A percentile compares a stretch with the other conserved stretches of the same genome.
Evolutionary conservation across 2,113 vertebrate genomes (phyloP).

Genomic region (Eurypyga helias): DNA sequence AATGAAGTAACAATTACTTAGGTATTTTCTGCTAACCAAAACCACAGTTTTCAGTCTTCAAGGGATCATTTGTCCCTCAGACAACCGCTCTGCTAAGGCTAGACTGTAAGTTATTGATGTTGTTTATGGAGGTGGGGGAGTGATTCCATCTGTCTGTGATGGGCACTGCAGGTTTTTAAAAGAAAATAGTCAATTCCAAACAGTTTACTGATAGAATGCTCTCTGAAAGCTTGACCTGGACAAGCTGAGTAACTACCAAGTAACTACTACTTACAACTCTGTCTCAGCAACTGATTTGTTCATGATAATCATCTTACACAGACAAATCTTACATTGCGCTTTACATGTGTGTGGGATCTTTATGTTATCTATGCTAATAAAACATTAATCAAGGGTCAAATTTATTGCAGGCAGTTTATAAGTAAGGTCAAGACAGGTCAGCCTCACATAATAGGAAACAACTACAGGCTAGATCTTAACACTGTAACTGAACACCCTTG

Average conservation of each 20-base stretch:
- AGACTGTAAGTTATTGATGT: constrained; percentile 9
- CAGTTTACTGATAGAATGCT: not conserved
- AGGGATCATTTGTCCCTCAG: constrained; percentile 40
- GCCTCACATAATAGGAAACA: constrained; percentile 88
- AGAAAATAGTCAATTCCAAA: not conserved
- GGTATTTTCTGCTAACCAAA: constrained; percentile 53
- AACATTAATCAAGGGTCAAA: constrained; percentile 81
- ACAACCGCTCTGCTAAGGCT: not conserved
- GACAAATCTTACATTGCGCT: constrained; percentile 64
- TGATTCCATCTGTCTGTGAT: constrained; percentile 37
- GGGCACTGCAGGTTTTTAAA: not conserved
- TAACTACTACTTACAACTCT: constrained; percentile 26
- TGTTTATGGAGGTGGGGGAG: constrained; percentile 49
- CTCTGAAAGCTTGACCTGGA: constrained; percentile 31
- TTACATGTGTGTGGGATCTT: constrained; percentile 75
- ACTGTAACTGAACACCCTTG: constrained; percentile 87
- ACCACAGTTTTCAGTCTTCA: constrained; percentile 40
- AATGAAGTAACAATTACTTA: constrained; percentile 11
- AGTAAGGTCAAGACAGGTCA: constrained; percentile 85
- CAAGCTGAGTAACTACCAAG: constrained; percentile 28
- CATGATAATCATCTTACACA: constrained; percentile 81
- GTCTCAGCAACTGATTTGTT: constrained; percentile 81
- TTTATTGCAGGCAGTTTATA: constrained; percentile 77
- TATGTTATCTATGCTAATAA: constrained; percentile 86
- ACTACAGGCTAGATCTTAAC: constrained; percentile 81